Evolutionary conservation across 2,888 invertebrate genomes (phyloP), one percentile per base, ranked within the genome.

Genomic region (Craniophora ligustri): DNA sequence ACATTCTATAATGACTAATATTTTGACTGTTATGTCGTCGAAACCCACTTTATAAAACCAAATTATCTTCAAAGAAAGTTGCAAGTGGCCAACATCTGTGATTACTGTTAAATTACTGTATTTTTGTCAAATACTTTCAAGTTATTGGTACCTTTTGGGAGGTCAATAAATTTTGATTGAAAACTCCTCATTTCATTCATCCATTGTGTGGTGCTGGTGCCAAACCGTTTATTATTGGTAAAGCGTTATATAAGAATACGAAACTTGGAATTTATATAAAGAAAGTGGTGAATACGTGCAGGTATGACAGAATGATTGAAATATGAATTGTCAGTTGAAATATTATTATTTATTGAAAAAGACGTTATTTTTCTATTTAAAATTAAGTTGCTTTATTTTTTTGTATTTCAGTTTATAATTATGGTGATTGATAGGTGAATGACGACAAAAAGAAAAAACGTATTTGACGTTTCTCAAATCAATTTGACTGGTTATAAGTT

Each of bases 51-150:
- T 78, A 75, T 76, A 59, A 81, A 85, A 79, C 62, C 73, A 82
- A 84, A 86, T 86, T 84, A 82, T 76, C 68, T 69, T 59, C 40
- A 67, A 72, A 61, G 77, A 82, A 81, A 82, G 82, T 79, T 75
- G 69, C 74, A 40, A 75, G 67, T 60, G 48, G 66, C 28, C 42
- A 30, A 40, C 16, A 32, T 50, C 81, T 75, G 72, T 85, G 73
- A 85, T 87, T 86, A 87, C 77, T 65, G 78, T 64, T 51, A 65
- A 77, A 82, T 85, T 69, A 82, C 79, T 69, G 77, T 78, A 67
- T 78, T 86, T 82, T 78, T 78, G 72, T 78, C 78, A 68, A 68
- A 74, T 47, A 51, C 61, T 67, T 71, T 71, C 68, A 50, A 64
- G 68, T 71, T 81, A 83, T 84, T 77, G 75, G 79, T 78, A 75